Percentiles rank a stretch among this genome's conserved stretches.
Evolutionary conservation across 1,140 invertebrate species (phyloP).

Genomic region (Eupeodes corollae): DNA sequence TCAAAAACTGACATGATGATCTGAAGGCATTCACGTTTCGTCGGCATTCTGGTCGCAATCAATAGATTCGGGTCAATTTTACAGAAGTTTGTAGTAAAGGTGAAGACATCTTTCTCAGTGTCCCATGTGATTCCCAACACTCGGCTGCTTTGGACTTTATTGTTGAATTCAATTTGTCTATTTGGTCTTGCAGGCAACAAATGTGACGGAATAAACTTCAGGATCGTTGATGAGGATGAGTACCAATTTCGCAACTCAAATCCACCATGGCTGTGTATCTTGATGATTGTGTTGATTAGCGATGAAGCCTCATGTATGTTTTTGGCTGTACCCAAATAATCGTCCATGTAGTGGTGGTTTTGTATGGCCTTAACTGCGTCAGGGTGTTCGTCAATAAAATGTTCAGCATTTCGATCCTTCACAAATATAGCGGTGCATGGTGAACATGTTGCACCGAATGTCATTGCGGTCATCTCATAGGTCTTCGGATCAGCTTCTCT

Average conservation of each 20-base stretch:
- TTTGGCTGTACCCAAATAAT: conserved; percentile 20
- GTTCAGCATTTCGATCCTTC: conserved; percentile 14
- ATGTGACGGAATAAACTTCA: neutral
- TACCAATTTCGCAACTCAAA: conserved; percentile 12
- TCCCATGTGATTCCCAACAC: conserved; percentile 7
- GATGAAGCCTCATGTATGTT: conserved; percentile 8
- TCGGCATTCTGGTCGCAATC: conserved; percentile 4
- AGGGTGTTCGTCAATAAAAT: conserved; percentile 5
- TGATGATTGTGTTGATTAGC: conserved; percentile 10
- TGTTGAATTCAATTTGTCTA: too few relatives aligned
- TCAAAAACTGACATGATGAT: too few relatives aligned
- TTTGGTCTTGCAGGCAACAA: neutral
- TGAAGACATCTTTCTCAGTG: neutral
- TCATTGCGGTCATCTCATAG: conserved; percentile 22
- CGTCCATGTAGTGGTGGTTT: conserved; percentile 32
- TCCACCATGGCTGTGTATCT: conserved; percentile 11
- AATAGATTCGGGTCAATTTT: neutral
- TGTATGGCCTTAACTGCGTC: conserved; percentile 17
- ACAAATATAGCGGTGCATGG: conserved; percentile 19
- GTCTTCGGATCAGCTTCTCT: conserved; percentile 1
- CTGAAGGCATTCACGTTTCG: conserved; percentile 20
- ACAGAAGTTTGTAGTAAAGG: neutral
- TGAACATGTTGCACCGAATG: conserved; percentile 24
- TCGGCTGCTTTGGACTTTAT: neutral
- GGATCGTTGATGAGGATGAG: neutral